phyloP scores from a whole-genome alignment of 2,113 vertebrate species.

The Chaetodon auriga region DNA sequence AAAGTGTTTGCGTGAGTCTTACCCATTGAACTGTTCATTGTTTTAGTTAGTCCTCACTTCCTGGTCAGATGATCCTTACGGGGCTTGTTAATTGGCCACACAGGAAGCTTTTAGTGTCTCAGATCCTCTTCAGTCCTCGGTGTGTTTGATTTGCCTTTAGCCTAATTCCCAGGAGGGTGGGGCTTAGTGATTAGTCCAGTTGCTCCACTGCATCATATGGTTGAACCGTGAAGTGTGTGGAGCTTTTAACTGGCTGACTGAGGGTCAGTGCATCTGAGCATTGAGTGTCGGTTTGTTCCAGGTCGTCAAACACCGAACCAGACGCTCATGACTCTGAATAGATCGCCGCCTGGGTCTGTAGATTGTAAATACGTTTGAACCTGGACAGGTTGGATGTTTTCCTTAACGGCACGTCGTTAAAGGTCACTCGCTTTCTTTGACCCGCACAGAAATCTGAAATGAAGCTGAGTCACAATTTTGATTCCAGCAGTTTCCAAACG shows the following conservation, averaged over 20 bases:
- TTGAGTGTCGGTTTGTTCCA: background rate
- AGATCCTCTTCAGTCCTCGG: constrained; percentile 4
- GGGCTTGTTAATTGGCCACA: constrained; percentile 1
- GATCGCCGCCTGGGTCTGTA: background rate
- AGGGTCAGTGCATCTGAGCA: background rate
- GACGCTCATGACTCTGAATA: background rate
- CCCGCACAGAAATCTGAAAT: background rate
- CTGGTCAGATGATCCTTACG: constrained; percentile 9
- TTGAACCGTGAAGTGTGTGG: constrained; percentile 42
- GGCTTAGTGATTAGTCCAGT: constrained; percentile 4
- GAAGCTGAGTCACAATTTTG: background rate
- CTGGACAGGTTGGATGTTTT: background rate
- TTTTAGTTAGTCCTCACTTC: constrained; percentile 44
- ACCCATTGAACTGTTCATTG: constrained; percentile 18
- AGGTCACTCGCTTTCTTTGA: background rate
- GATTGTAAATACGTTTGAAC: constrained; percentile 43
- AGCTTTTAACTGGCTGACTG: background rate
- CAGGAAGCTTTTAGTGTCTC: constrained; percentile 26
- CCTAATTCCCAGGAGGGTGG: constrained; percentile 11
- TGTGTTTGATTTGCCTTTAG: constrained; percentile 29
- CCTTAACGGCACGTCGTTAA: background rate
- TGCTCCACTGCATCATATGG: constrained; percentile 21
- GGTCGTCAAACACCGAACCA: background rate
- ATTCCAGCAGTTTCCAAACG: background rate
- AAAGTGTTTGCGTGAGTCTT: constrained; percentile 40